These are phyloP conservation scores for Hyles vespertilio DNA, from an alignment of 1,140 invertebrate genomes.

Conservation along the genomic window DNA sequence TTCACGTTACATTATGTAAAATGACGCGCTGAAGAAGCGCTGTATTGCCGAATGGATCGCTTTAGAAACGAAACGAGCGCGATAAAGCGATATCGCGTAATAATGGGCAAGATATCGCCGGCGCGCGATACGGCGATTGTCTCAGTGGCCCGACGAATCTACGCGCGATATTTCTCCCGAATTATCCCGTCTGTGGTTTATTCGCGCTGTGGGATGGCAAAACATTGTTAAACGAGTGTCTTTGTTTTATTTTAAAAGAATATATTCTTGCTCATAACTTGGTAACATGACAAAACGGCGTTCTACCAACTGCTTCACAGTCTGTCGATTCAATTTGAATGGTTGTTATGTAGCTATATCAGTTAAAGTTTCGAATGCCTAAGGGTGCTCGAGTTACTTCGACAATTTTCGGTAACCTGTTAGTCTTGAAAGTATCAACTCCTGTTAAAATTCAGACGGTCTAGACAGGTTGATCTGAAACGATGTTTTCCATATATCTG, in stretches of 20 bases:
- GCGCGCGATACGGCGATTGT: constrained; percentile 3
- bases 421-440: no score
- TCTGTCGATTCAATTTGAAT: no score
- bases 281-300: no score
- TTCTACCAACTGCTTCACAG: no score
- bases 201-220: neutral
- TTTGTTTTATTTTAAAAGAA: neutral
- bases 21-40: constrained; percentile 15
- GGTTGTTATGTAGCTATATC: no score
- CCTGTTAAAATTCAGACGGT: no score
- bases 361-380: no score
- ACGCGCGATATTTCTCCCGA: neutral
- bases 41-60: constrained; percentile 22
- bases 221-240: neutral
- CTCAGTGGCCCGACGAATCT: neutral
- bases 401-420: no score
- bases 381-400: no score
- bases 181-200: neutral
- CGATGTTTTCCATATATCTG: no score
- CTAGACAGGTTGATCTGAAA: no score
- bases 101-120: constrained; percentile 13
- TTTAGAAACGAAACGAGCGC: constrained; percentile 14
- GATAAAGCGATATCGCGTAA: constrained; percentile 21
- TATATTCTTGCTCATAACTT: no score
- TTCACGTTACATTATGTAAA: constrained; percentile 23